A percentile compares a stretch with the other conserved stretches of the same genome.
Evolutionary conservation across 2,113 vertebrate genomes (phyloP).

Genomic region (Pedetes capensis): DNA sequence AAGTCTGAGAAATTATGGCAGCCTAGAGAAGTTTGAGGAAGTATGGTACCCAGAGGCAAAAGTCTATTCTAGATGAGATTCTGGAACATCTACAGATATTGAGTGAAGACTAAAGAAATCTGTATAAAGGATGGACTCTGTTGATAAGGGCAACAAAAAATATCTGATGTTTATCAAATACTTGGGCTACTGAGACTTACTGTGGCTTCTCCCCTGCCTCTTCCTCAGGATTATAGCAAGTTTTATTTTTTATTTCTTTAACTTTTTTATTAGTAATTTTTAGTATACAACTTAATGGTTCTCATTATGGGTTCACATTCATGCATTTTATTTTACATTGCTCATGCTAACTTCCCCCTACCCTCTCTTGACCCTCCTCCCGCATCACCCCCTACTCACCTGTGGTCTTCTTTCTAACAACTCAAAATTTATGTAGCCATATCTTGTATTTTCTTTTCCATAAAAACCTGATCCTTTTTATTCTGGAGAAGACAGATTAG

Average conservation of each 20-base stretch:
- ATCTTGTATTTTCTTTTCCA: background rate
- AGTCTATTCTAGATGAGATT: background rate
- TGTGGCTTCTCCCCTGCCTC: rapidly evolving
- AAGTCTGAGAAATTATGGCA: background rate
- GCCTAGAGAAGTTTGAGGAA: background rate
- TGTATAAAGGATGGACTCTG: background rate
- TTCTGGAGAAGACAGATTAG: background rate
- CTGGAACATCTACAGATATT: background rate
- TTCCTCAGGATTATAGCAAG: background rate
- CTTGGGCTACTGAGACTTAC: background rate
- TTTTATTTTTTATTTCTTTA: too few species aligned
- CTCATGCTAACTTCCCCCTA: too few species aligned
- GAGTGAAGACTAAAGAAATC: background rate
- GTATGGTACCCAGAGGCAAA: background rate
- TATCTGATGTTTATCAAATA: background rate
- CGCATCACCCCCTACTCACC: too few species aligned
- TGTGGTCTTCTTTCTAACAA: too few species aligned
- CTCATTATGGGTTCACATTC: too few species aligned
- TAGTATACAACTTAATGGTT: too few species aligned
- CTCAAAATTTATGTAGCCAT: too few species aligned
- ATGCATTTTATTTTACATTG: too few species aligned
- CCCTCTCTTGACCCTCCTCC: too few species aligned
- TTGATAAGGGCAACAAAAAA: background rate
- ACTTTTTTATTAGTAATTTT: too few species aligned
- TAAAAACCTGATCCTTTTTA: background rate